Evolutionary conservation across 2,113 vertebrate genomes (phyloP), one percentile per base, ranked within the genome.

Genomic region (Nansenia antarctica): DNA sequence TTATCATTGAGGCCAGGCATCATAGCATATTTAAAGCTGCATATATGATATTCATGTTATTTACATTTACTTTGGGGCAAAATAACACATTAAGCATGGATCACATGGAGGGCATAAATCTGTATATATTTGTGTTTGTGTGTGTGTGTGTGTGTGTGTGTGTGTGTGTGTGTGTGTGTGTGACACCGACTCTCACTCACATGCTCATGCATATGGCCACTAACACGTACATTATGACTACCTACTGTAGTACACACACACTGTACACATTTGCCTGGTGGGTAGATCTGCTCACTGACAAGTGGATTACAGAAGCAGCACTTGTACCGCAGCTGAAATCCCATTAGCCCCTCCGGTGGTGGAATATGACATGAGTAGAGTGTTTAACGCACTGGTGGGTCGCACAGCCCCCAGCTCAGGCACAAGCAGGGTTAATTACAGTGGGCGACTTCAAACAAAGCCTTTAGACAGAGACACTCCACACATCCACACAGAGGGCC

Each of bases 281-380:
- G 60, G 62, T 58, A 49, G 30, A 34, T 69, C 61, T 58, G 62
- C 59, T 83, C 72, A 66, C 67, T 80, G 74, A 81, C 69, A 73
- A 73, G 76, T 78, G 80, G 82, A 87, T 87, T 81, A 84, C 54
- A 76, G 72, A 71, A 64, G 32, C 64, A 31, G 68, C 66, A 65
- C 70, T 81, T 77, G 67, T 77, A 55, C 34, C 37, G 53, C 55
- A 27, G 32, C 70, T 63, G 69, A 76, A 82, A 86, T 83, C 71
- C 74, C 73, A 74, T 82, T 76, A 79, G 67, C 68, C 73, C 81
- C 77, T 71, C 67, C 39, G 63, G 82, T 71, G 85, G 65, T 70
- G 39, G 42, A 62, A 20, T 72, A 66, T 76, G 62, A 61, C 67
- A 71, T 72, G 59, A 62, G 49, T 34, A 24, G 14, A 3, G 30